Base-by-base conservation (phyloP, 2,888 invertebrate genomes). In the Drosophila colorata region DNA sequence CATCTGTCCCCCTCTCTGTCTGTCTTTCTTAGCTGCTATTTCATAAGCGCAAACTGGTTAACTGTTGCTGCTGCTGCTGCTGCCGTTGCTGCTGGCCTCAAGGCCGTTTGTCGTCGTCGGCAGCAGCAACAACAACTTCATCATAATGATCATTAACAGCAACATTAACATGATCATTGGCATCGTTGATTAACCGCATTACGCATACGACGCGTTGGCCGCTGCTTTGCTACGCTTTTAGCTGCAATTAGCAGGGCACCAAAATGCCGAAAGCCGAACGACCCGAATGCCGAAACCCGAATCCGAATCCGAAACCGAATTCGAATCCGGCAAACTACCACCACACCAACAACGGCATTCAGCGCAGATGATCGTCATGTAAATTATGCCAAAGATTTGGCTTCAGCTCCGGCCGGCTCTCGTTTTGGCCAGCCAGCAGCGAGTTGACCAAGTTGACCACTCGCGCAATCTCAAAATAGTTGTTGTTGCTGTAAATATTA, bases 161-260 rank as follows among this genome's bases (percentile, higher is more conserved):
- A 25, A 13, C 37, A 49, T 41, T 25, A 53, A 41, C 51, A 53
- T 63, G 37, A 56, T 59, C 49, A 68, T 53, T 61, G 63, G 44
- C 67, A 60, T 70, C 69, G 87, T 76, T 86, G 87, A 86, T 81
- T 72, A 86, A 78, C 78, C 87, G 79, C 88, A 83, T 85, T 88
- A 83, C 87, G 83, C 83, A 84, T 84, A 80, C 87, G 83, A 70
- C 72, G 69, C 80, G 67, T 74, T 80, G 78, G 82, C 55, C 76
- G 64, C 63, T 38, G 47, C 35, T 61, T 48, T 44, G 59, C 55
- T 52, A 33, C 47, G 83, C 69, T 77, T 75, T 83, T 65, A 52
- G 48, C 75, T 88, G 84, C 87, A 85, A 85, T 85, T 85, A 85
- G 84, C 89, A 87, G 85, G 84, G 87, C 88, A 58, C 38, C 60